Conservation (phyloP, 1,140 invertebrate species). For the Lordiphosa clarofinis region DNA sequence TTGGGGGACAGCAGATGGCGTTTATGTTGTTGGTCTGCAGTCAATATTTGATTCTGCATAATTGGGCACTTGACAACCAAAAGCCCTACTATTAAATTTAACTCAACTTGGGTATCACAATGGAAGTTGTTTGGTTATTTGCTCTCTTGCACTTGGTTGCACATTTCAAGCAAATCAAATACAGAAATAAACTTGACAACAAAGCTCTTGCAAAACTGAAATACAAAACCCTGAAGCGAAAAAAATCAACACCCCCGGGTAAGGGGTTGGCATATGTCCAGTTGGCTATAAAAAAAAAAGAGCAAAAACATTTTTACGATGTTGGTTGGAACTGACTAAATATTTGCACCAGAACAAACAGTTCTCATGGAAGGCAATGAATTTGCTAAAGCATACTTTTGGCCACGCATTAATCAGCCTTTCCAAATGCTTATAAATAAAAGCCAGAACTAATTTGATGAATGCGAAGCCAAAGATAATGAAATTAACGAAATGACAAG, state of each 20-base stretch:
- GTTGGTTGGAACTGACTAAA: no score
- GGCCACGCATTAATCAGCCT: not conserved
- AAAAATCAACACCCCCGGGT: not conserved
- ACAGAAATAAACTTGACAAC: not conserved
- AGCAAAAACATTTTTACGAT: no score
- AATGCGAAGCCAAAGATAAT: not conserved
- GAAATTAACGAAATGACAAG: not conserved
- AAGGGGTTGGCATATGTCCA: no score
- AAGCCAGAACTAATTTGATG: slow-evolving; percentile 1
- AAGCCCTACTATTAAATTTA: no score
- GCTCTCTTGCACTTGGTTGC: not conserved
- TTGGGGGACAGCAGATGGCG: no score
- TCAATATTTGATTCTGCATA: no score
- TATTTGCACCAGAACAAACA: not conserved
- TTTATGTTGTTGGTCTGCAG: no score
- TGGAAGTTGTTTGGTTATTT: not conserved
- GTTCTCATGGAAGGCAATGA: no score
- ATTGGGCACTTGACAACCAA: no score
- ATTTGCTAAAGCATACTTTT: no score
- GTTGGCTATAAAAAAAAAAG: no score
- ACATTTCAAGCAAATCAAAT: slow-evolving; percentile 4
- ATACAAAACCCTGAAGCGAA: not conserved
- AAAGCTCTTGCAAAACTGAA: not conserved
- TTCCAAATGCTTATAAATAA: slow-evolving; percentile 4
- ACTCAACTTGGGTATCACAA: no score